Conservation (phyloP, 2,113 vertebrate species). For the Siniperca chuatsi region DNA sequence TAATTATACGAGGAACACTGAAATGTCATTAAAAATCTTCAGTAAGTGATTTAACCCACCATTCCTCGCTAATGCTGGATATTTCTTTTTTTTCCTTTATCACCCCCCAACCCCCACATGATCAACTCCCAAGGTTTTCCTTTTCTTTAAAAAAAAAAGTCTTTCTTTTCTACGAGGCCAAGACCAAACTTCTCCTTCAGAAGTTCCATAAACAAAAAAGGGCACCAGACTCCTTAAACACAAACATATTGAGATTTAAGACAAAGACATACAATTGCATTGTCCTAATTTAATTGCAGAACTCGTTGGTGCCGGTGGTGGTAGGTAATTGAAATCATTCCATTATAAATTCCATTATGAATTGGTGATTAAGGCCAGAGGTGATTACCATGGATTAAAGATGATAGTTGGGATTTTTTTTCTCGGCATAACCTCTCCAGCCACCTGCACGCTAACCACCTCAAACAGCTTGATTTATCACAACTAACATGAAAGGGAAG, state of each 20-base stretch:
- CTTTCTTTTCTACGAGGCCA: conserved; percentile 77
- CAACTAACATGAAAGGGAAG: background rate
- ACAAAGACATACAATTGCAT: conserved; percentile 64
- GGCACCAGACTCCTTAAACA: conserved; percentile 3
- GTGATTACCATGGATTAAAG: conserved; percentile 94
- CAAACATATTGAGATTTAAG: conserved; percentile 57
- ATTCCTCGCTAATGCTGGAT: conserved; percentile 93
- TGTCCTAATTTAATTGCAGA: conserved; percentile 75
- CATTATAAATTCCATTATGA: conserved; percentile 99
- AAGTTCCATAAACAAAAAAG: conserved; percentile 87
- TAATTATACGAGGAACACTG: conserved; percentile 99
- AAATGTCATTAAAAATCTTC: conserved; percentile 99
- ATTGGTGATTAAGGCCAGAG: conserved; percentile 97
- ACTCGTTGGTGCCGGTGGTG: conserved; percentile 83
- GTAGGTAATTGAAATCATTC: conserved; percentile 97
- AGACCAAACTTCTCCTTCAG: conserved; percentile 86
- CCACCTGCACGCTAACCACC: conserved; percentile 84
- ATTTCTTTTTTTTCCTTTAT: conserved; percentile 48
- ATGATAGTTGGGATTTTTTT: conserved; percentile 86
- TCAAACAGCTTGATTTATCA: conserved; percentile 50
- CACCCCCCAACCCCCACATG: conserved; percentile 42
- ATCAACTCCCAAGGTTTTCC: conserved; percentile 60
- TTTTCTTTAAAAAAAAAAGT: background rate
- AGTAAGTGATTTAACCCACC: conserved; percentile 99
- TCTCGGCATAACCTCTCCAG: conserved; percentile 78